Base-by-base conservation (phyloP, 2,797 vertebrate species). In the Setipinna tenuifilis region DNA sequence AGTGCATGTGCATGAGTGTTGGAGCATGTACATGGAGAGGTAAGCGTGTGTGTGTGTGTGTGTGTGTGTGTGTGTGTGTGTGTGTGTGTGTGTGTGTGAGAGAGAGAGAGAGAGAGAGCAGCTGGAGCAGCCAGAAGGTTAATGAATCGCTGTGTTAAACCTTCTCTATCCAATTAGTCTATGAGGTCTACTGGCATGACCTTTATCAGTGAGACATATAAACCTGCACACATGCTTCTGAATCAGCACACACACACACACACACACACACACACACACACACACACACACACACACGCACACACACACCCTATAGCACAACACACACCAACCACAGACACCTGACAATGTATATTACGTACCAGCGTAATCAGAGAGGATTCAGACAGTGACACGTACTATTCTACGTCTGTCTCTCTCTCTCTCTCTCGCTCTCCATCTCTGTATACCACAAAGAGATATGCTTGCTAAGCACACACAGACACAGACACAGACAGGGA, bases 91-190 rank as follows among this genome's bases (percentile, higher is more conserved):
- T 85, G 75, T 85, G 84, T 75, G 68, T 35, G 28, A 28, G 31
- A 35, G 68, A 6, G 68, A 19, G 16, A 35, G 68, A 75, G 68
- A 75, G 31, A 14, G 14, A 41, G 68, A 75, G 44, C 88, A 88
- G 86, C 86, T 90, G 89, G 65, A 62, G 59, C 82, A 85, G 84
- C 82, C 84, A 88, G 83, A 82, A 90, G 90, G 88, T 90, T 90
- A 91, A 90, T 90, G 90, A 91, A 90, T 91, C 89, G 86, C 87
- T 75, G 86, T 88, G 87, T 90, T 90, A 88, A 91, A 91, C 87
- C 80, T 82, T 88, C 85, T 84, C 85, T 87, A 90, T 91, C 89
- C 89, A 89, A 89, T 92, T 92, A 90, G 85, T 88, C 82, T 80
- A 84, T 81, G 86, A 89, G 78, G 87, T 82, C 82, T 87, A 85